phyloP scores from a whole-genome alignment of 1,140 invertebrate species.

The Tetramorium alpestre region DNA sequence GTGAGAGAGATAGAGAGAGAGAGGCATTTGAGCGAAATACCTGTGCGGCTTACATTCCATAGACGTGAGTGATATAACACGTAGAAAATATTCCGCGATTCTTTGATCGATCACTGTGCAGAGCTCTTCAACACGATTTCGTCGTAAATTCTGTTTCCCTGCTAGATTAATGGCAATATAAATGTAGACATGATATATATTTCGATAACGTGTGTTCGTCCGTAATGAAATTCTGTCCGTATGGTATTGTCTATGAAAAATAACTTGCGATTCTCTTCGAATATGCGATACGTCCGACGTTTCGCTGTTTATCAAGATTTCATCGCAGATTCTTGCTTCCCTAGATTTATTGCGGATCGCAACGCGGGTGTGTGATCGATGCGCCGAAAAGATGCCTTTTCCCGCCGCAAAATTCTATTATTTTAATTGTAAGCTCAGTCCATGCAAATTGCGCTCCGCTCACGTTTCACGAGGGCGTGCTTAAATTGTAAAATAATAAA shows the following conservation, averaged over 20 bases:
- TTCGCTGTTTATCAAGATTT: constrained; percentile 23
- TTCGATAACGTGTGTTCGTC: background rate
- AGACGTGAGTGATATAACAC: background rate
- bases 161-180: constrained; percentile 14
- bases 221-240: background rate
- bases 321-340: background rate
- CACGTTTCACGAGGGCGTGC: background rate
- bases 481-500: background rate
- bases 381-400: background rate
- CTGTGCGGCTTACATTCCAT: background rate
- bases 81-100: constrained; percentile 1
- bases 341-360: background rate
- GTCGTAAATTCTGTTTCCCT: background rate
- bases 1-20: background rate
- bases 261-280: background rate
- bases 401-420: background rate
- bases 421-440: background rate
- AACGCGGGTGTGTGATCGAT: constrained; percentile 1
- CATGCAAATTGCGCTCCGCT: background rate
- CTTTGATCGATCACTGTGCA: background rate
- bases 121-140: background rate
- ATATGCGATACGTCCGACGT: background rate
- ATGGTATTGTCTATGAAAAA: constrained; percentile 2
- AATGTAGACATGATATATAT: background rate
- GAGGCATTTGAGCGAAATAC: background rate